Percentiles rank a stretch among this genome's conserved stretches.
Conservation (phyloP, 1,140 invertebrate genomes). For the Galleria mellonella region DNA sequence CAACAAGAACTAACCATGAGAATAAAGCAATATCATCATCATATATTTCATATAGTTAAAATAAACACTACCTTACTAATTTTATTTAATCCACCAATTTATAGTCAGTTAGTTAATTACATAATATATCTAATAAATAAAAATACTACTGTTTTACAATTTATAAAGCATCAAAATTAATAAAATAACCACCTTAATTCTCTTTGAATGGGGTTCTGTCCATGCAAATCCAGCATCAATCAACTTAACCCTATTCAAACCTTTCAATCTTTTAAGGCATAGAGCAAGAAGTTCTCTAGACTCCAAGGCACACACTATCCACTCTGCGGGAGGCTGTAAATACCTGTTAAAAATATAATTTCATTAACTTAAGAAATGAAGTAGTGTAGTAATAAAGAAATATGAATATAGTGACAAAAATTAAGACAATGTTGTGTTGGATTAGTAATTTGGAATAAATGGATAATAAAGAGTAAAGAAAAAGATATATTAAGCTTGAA, state of each 20-base stretch:
- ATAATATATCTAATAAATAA: no score
- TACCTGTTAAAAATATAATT: conserved; percentile 78
- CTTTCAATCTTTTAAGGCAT: conserved; percentile 96
- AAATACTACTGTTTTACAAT: no score
- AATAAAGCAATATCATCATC: no score
- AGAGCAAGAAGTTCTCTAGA: conserved; percentile 94
- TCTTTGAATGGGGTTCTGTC: conserved; percentile 99
- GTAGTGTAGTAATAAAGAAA: neutral
- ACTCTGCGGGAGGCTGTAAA: conserved; percentile 93
- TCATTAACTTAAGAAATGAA: neutral
- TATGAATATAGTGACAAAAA: neutral
- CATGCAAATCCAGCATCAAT: conserved; percentile 98
- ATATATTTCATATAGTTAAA: no score
- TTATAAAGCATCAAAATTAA: neutral
- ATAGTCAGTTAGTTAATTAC: no score
- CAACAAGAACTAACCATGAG: no score
- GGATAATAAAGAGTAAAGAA: no score
- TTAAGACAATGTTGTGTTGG: neutral
- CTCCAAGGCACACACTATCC: conserved; percentile 92
- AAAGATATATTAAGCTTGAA: no score
- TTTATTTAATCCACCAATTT: no score
- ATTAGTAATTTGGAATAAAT: no score
- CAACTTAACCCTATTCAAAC: conserved; percentile 91
- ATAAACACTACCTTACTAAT: no score
- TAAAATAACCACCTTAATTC: conserved; percentile 85